A percentile compares a stretch with the other conserved stretches of the same genome.
Evolutionary conservation across 2,113 vertebrate genomes (phyloP).

Genomic region (Triplophysa tibetana): DNA sequence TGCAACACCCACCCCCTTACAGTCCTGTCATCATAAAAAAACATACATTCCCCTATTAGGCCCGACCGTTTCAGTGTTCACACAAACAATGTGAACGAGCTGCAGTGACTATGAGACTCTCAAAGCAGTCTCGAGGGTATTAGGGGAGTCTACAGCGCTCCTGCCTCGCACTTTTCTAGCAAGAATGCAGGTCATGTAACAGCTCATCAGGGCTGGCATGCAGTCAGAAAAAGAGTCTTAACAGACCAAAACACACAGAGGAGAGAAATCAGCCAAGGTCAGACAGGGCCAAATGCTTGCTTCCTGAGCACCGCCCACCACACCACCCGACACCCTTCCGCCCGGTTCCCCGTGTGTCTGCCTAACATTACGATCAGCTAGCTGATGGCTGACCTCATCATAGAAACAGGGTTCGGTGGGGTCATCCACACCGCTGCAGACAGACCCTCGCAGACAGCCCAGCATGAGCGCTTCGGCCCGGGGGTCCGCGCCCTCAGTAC

Average conservation of each 20-base stretch:
- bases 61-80: conserved; percentile 11
- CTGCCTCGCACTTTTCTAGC: conserved; percentile 4
- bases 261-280: conserved; percentile 55
- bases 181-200: conserved; percentile 46
- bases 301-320: conserved; percentile 47
- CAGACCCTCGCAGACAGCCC: conserved; percentile 37
- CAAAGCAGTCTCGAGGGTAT: conserved; percentile 22
- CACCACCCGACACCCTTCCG: conserved; percentile 30
- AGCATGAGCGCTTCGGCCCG: conserved; percentile 41
- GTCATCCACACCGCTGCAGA: conserved; percentile 44
- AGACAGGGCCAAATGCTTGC: conserved; percentile 56
- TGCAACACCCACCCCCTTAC: conserved; percentile 13
- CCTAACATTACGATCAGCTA: conserved; percentile 47
- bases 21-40: conserved; percentile 29
- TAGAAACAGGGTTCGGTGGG: conserved; percentile 40
- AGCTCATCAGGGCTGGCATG: conserved; percentile 51
- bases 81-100: conserved; percentile 10
- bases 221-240: conserved; percentile 44
- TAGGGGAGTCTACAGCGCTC: conserved; percentile 8
- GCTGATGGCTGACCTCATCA: conserved; percentile 45
- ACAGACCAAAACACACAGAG: conserved; percentile 53
- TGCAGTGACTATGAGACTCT: background rate
- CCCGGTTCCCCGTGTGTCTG: conserved; percentile 1
- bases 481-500: conserved; percentile 39
- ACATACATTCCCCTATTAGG: conserved; percentile 15